Evolutionary conservation across 2,797 vertebrate species (phyloP).

Genomic region (Lagorchestes hirsutus): DNA sequence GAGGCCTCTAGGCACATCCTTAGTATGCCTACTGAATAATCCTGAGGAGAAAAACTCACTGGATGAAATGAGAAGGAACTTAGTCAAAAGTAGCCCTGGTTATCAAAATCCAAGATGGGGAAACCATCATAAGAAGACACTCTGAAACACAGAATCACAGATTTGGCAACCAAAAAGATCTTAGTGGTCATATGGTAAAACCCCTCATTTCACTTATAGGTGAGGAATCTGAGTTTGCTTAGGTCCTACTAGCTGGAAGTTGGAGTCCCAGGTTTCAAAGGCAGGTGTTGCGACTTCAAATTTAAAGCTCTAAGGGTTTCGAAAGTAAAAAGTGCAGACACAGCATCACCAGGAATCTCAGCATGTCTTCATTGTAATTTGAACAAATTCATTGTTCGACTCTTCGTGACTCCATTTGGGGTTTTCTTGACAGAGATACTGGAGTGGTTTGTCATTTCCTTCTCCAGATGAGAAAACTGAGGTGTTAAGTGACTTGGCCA

Average conservation of each 20-base stretch:
- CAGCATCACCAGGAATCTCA: not conserved
- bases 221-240: not conserved
- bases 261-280: not conserved
- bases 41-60: not conserved
- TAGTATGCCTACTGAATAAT: not conserved
- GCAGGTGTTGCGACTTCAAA: not conserved
- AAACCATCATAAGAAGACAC: too few species aligned
- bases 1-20: not conserved
- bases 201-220: not conserved
- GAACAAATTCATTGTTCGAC: not conserved
- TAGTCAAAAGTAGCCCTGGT: not conserved
- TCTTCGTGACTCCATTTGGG: not conserved
- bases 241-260: not conserved
- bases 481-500: not conserved
- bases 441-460: not conserved
- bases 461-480: not conserved
- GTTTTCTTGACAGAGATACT: not conserved
- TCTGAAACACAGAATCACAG: too few species aligned
- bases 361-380: not conserved
- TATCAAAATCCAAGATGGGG: not conserved
- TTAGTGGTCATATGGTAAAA: too few species aligned
- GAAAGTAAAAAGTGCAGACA: not conserved
- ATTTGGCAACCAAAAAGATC: too few species aligned
- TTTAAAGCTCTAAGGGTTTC: not conserved
- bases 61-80: not conserved